Base-by-base conservation (phyloP, 2,797 vertebrate species). In the Pipistrellus kuhlii region DNA sequence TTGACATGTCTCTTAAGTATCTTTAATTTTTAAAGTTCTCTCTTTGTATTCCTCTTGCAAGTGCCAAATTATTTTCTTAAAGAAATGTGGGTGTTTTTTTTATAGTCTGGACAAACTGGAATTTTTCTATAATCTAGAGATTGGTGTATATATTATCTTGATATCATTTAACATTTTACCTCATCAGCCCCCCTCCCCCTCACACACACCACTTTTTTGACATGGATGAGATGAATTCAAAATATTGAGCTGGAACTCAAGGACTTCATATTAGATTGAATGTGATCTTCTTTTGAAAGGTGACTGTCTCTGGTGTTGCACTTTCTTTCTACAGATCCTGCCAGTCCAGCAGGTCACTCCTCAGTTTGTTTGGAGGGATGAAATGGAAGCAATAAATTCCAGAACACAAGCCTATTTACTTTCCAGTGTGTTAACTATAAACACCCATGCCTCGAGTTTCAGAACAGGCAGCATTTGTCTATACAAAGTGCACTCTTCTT, bases 331-430 rank as follows among this genome's bases (percentile, higher is more conserved):
- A 57, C 9, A 25, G 6, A 72, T 0, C 3, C 68, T 66, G 25
- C 17, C 9, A 6, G 15, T 13, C 30, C 25, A 62, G 30, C 6
- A 72, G 25, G 32, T 92, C 35, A 38, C 8, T 30, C 59, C 25
- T n/a, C 75, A 48, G 27, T 76, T 55, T 81, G 18, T 44, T n/a
- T 51, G 41, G 35, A 69, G 17, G 21, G 51, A 57, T 76, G 66
- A 92, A 88, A 88, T 14, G 8, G 71, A 0, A 48, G 69, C 23
- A 88, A 20, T 77, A 88, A 88, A 84, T 75, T 88, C 72, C 46
- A 89, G 59, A 92, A 71, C 59, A 46, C 27, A 41, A 85, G 32
- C 66, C 41, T 38, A 46, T 69, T 78, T 80, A 64, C 69, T 94
- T 91, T 41, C 51, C 53, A 72, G 59, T 41, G 12, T 35, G n/a